A percentile compares a stretch with the other conserved stretches of the same genome.
These are phyloP conservation scores for Umimayanthus kanabou DNA, from an alignment of 92 coral and sea anemone genomes.

Conservation along the genomic window DNA sequence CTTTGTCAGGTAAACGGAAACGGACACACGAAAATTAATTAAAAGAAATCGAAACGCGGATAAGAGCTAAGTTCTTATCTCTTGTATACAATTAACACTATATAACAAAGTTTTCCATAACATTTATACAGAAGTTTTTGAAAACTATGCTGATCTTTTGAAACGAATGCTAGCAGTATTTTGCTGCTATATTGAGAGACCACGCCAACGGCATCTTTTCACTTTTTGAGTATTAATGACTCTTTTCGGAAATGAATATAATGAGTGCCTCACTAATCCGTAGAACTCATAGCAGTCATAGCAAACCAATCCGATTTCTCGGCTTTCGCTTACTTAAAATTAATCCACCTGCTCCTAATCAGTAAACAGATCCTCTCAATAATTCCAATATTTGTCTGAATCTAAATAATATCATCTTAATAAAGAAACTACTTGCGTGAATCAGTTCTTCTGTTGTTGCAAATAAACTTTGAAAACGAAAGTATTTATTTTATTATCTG, in stretches of 20 bases:
- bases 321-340: neutral
- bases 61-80: neutral
- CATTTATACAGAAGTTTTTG: neutral
- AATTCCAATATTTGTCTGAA: neutral
- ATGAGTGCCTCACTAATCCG: neutral
- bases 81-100: neutral
- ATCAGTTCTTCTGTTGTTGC: neutral
- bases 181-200: neutral
- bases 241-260: neutral
- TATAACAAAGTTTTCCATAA: neutral
- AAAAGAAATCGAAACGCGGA: neutral
- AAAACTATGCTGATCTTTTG: neutral
- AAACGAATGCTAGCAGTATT: neutral
- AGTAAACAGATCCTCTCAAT: neutral
- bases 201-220: neutral
- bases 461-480: neutral
- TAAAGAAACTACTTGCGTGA: neutral
- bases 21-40: neutral
- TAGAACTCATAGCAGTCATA: neutral
- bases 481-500: neutral
- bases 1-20: neutral
- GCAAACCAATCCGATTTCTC: neutral
- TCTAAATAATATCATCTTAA: neutral
- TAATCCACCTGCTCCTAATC: conserved; percentile 1
- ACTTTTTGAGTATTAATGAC: neutral